phyloP scores from a whole-genome alignment of 1,140 invertebrate species.

The Diplogasteroides magnus region DNA sequence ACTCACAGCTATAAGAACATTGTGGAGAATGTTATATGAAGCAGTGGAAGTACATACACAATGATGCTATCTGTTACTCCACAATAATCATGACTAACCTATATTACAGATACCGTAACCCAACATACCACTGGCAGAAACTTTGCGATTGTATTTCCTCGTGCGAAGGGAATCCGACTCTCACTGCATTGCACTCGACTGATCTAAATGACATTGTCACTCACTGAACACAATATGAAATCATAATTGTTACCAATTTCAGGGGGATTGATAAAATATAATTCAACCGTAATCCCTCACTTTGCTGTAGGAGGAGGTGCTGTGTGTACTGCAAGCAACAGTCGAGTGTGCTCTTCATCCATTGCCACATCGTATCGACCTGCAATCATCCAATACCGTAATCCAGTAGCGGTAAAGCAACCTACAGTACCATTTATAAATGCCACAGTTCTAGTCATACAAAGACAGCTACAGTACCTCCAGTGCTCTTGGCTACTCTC shows the following conservation, averaged over 20 bases:
- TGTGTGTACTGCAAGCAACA: conserved; percentile 67
- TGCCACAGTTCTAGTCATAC: neutral
- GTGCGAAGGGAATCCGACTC: conserved; percentile 73
- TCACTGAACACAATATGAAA: neutral
- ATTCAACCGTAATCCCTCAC: neutral
- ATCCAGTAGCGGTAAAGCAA: neutral
- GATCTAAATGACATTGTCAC: conserved; percentile 26
- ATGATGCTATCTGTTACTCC: neutral
- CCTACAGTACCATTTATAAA: too few relatives aligned
- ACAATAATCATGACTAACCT: neutral
- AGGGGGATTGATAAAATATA: too few relatives aligned
- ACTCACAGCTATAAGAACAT: too few relatives aligned
- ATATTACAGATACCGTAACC: neutral
- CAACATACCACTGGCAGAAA: conserved; percentile 73
- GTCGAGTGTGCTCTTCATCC: conserved; percentile 81
- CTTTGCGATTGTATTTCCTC: conserved; percentile 53
- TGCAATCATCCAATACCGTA: conserved; percentile 28
- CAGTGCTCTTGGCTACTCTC: conserved; percentile 74
- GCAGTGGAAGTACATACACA: neutral
- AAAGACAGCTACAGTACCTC: conserved; percentile 60
- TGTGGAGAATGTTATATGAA: neutral
- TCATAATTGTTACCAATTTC: too few relatives aligned
- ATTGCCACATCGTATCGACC: conserved; percentile 74
- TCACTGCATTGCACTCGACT: conserved; percentile 74
- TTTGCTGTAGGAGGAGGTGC: conserved; percentile 72